Evolutionary conservation across 2,113 vertebrate genomes (phyloP).

Genomic region (Mystacornis crossleyi): DNA sequence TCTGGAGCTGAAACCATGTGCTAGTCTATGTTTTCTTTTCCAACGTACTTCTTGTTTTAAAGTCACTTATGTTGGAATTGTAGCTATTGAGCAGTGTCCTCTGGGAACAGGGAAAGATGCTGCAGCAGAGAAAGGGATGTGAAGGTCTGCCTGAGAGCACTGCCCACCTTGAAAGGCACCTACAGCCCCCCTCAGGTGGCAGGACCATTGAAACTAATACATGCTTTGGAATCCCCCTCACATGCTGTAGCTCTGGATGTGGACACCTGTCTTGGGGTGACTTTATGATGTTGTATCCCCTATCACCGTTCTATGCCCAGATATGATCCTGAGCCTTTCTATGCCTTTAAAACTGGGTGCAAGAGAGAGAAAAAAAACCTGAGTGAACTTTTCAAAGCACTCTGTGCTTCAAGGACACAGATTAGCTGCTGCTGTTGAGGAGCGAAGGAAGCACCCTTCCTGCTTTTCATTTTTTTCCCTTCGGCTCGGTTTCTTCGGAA

Average conservation of each 20-base stretch:
- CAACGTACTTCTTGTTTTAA: not conserved
- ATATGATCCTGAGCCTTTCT: no score
- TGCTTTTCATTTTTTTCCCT: no score
- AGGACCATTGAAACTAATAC: not conserved
- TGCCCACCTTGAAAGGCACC: not conserved
- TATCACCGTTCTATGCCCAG: no score
- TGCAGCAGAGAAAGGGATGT: not conserved
- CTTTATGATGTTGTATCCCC: no score
- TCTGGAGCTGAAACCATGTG: not conserved
- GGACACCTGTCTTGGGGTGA: no score
- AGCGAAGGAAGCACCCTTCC: no score
- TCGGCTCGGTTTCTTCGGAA: no score
- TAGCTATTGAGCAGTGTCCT: not conserved
- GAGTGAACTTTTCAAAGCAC: no score
- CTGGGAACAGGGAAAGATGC: not conserved
- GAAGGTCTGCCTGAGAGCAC: not conserved
- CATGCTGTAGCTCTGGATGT: not conserved
- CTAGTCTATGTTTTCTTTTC: not conserved
- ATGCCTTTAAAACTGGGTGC: no score
- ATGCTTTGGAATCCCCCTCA: not conserved
- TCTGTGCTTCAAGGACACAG: no score
- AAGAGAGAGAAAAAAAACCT: no score
- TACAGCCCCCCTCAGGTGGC: not conserved
- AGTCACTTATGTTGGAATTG: not conserved
- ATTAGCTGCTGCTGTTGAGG: no score